A percentile compares a stretch with the other conserved stretches of the same genome.
These are phyloP conservation scores for Orthonychiurus folsomi DNA, from an alignment of 2,888 invertebrate species.

Conservation along the genomic window DNA sequence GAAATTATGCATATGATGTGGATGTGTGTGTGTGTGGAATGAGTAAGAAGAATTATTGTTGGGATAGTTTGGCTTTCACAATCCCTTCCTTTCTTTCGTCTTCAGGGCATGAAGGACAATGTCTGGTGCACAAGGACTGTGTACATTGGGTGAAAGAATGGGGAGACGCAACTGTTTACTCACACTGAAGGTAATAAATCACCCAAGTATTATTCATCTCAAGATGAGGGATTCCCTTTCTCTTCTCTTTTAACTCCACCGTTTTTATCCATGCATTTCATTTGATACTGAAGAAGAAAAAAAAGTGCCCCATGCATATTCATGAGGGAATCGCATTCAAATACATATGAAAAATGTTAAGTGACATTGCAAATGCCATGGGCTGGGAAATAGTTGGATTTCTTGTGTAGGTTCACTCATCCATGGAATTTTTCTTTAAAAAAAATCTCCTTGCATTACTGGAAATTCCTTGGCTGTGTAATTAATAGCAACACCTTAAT, in stretches of 20 bases:
- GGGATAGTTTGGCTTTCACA: background rate
- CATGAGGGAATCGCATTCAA: background rate
- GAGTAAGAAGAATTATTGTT: background rate
- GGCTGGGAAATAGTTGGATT: background rate
- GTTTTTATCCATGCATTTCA: background rate
- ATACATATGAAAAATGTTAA: background rate
- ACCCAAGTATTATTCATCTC: conserved; percentile 1
- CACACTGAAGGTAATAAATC: conserved; percentile 10
- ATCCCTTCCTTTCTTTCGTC: background rate
- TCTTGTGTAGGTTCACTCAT: too few relatives aligned
- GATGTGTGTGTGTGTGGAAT: background rate
- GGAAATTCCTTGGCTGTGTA: too few relatives aligned
- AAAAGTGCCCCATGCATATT: background rate
- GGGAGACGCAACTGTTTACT: conserved; percentile 4
- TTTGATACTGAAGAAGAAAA: background rate
- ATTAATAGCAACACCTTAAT: too few relatives aligned
- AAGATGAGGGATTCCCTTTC: background rate
- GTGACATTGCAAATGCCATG: background rate
- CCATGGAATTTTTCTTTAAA: too few relatives aligned
- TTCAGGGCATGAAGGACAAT: too few relatives aligned
- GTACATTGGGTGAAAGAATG: background rate
- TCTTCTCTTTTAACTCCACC: background rate
- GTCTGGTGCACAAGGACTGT: background rate
- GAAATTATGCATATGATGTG: background rate
- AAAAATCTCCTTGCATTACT: too few relatives aligned